Evolutionary conservation across 2,888 invertebrate species (phyloP), one percentile per base, ranked within the genome.

Genomic region (Melanotus villosus): DNA sequence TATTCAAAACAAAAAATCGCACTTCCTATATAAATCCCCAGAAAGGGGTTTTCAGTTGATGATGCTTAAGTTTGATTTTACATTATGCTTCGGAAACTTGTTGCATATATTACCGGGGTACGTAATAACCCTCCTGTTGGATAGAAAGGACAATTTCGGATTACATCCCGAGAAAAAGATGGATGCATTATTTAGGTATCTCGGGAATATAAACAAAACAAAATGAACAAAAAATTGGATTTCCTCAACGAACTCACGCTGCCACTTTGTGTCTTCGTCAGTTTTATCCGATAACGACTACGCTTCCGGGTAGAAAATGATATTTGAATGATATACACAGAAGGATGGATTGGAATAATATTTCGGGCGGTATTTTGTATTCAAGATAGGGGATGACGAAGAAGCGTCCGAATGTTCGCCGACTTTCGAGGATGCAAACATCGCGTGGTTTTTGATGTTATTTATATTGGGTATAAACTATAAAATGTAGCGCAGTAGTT

Each of bases 221-320:
- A 23, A 47, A 47, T 47, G 26, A 47, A 47, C 23, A 47, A 23
- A 47, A 47, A 47, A 47, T 23, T 47, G 47, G 47, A 47, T 47
- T 47, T 26, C 0, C 47, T 18, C 18, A 47, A 26, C 47, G 47
- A 47, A 23, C 47, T 47, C 47, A 47, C 47, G 47, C 23, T 47
- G 47, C 47, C 47, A 47, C 6, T 21, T 23, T 21, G 23, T 23
- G 26, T 47, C 47, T 47, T 47, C 47, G 47, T 47, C 23, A 47
- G 47, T 23, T 47, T 47, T 47, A 47, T 47, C 23, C 47, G 47
- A 26, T 47, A 47, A 47, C 47, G 21, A 47, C 1, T n/a, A 7
- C 12, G 47, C 47, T 23, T 47, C 47, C 47, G 47, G 21, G 26
- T 47, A 47, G 47, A 23, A 47, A 47, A 47, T 23, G 47, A 47